These are phyloP conservation scores for Pachyuromys duprasi DNA, from an alignment of 2,797 vertebrate genomes.

Conservation along the genomic window DNA sequence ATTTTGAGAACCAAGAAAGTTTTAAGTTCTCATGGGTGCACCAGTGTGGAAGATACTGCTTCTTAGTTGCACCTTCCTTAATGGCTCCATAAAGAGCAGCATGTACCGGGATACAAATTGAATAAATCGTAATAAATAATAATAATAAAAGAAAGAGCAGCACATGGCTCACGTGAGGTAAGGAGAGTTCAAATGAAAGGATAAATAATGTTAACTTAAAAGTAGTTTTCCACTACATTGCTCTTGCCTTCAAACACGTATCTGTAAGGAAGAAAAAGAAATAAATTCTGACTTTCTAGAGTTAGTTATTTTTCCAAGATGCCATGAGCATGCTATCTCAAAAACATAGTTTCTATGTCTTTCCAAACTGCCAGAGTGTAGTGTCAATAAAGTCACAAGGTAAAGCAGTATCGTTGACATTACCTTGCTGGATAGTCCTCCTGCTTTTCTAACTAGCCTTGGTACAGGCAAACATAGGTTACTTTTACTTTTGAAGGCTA, in stretches of 20 bases:
- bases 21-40: background rate
- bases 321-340: background rate
- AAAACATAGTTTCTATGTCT: background rate
- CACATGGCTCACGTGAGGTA: background rate
- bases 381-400: background rate
- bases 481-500: background rate
- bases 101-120: background rate
- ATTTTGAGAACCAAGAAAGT: background rate
- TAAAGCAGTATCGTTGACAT: background rate
- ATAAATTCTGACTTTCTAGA: background rate
- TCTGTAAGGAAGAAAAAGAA: background rate
- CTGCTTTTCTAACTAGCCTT: background rate
- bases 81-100: background rate
- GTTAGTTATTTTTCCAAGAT: background rate
- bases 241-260: background rate
- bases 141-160: background rate
- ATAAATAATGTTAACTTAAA: background rate
- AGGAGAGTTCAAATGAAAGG: background rate
- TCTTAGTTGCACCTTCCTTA: background rate
- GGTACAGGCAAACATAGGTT: background rate
- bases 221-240: background rate
- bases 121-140: too few species aligned
- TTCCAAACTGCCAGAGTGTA: background rate
- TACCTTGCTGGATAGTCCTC: too few species aligned
- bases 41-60: background rate